Base-by-base conservation (phyloP, 2,113 vertebrate genomes). In the Gymnogyps californianus region DNA sequence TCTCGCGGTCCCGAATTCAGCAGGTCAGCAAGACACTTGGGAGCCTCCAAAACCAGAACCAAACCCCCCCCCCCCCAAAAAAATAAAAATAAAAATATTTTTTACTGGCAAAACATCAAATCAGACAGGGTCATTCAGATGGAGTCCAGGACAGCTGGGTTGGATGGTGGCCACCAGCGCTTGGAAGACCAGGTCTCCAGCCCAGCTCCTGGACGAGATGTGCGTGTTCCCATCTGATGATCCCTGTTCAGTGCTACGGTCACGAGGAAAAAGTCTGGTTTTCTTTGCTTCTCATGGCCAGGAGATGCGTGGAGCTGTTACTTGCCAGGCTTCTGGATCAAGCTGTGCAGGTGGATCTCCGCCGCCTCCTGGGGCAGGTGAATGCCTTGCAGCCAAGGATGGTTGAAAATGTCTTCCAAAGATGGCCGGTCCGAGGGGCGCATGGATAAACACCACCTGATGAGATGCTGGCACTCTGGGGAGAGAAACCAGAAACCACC, bases 391-490 rank as follows among this genome's bases (percentile, higher is more conserved):
- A 99, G 98, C 99, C 99, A 99, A 0, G 99, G 93, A 96, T 99
- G 99, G 90, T 99, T 99, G 97, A 99, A 97, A 83, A 99, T 98
- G 83, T 99, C 99, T 96, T 99, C 99, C 8, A 99, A 98, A 9
- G 99, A 99, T 0, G 99, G 99, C 9, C 99, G 98, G 87, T 99
- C 99, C 0, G 99, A 98, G 6, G 99, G 99, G 82, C 99, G 98
- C 97, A 98, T 97, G 64, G 99, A 98, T 90, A 99, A 97, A 49
- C 99, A 99, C 98, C 98, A 99, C 80, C 98, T 98, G 94, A 99
- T 99, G 92, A 99, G 98, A 91, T 99, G 98, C 74, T 99, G 99
- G 95, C 99, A 99, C 77, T 99, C 99, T 99, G 98, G 3, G 87
- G 75, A 94, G 65, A 95, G 67, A 97, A 87, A 75, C 0, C 52